A percentile compares a stretch with the other conserved stretches of the same genome.
Conservation (phyloP, 2,797 vertebrate genomes). For the Coregonus suidteri region DNA sequence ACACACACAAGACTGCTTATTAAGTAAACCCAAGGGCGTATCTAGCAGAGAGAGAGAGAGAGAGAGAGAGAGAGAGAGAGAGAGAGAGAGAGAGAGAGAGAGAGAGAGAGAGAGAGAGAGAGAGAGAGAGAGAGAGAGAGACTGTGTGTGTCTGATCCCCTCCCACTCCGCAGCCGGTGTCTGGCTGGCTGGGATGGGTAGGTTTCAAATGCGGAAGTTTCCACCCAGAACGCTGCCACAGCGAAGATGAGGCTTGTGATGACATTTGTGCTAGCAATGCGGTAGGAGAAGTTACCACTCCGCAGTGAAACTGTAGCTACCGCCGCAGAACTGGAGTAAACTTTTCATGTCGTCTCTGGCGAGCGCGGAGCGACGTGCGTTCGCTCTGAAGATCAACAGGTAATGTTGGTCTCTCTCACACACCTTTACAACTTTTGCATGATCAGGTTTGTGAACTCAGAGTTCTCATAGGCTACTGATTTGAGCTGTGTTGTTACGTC, state of each 20-base stretch:
- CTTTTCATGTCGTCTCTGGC: slow-evolving; percentile 84
- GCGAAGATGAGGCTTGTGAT: slow-evolving; percentile 58
- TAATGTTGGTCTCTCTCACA: slow-evolving; percentile 59
- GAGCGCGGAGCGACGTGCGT: slow-evolving; percentile 87
- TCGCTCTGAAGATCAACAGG: slow-evolving; percentile 97
- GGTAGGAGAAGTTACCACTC: slow-evolving; percentile 39
- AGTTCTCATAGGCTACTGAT: not conserved
- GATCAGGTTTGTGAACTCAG: slow-evolving; percentile 22
- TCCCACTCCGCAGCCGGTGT: slow-evolving; percentile 8
- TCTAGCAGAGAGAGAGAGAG: slow-evolving; percentile 5
- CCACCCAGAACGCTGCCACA: slow-evolving; percentile 65
- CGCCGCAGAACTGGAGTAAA: slow-evolving; percentile 29
- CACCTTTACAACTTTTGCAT: not conserved
- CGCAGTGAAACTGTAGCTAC: slow-evolving; percentile 23
- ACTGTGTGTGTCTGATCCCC: not conserved
- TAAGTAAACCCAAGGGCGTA: slow-evolving; percentile 12
- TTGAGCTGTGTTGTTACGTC: slow-evolving; percentile 10
- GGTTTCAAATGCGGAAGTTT: slow-evolving; percentile 89
- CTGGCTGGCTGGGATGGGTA: slow-evolving; percentile 62
- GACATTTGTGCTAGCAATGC: slow-evolving; percentile 50
- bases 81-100: not conserved
- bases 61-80: too few relatives aligned
- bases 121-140: not conserved
- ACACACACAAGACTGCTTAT: slow-evolving; percentile 11
- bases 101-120: not conserved